These are phyloP conservation scores for Gymnogyps californianus DNA, from an alignment of 2,113 vertebrate genomes.

Conservation along the genomic window DNA sequence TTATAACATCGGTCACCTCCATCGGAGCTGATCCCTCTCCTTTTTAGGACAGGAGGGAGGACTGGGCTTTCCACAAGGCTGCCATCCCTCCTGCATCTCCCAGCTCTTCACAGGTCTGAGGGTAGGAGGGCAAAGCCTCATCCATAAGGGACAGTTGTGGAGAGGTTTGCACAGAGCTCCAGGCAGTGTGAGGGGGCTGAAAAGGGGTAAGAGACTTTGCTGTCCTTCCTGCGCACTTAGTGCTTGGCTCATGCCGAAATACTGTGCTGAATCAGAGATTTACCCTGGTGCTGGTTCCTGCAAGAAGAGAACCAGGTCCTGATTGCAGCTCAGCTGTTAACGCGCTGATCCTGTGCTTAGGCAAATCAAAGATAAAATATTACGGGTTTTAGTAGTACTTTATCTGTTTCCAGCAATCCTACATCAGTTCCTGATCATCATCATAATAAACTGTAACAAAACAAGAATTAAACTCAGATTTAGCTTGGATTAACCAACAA, in stretches of 20 bases:
- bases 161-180: background rate
- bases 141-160: background rate
- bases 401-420: background rate
- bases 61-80: accelerated
- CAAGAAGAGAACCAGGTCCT: background rate
- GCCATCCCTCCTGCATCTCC: background rate
- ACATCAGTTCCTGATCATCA: background rate
- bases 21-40: background rate
- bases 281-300: background rate
- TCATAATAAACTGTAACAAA: background rate
- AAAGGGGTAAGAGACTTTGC: background rate
- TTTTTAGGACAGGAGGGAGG: background rate
- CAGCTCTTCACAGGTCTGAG: background rate
- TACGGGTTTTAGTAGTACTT: background rate
- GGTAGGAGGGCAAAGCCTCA: background rate
- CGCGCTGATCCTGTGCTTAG: background rate
- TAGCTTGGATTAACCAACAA: background rate
- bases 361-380: background rate
- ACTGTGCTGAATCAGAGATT: background rate
- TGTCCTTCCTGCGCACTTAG: background rate
- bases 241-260: background rate
- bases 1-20: background rate
- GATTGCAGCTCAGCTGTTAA: background rate
- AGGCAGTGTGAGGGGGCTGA: accelerated
- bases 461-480: background rate